Evolutionary conservation across 2,888 invertebrate species (phyloP).

Genomic region (Hirudinaria manillensis): DNA sequence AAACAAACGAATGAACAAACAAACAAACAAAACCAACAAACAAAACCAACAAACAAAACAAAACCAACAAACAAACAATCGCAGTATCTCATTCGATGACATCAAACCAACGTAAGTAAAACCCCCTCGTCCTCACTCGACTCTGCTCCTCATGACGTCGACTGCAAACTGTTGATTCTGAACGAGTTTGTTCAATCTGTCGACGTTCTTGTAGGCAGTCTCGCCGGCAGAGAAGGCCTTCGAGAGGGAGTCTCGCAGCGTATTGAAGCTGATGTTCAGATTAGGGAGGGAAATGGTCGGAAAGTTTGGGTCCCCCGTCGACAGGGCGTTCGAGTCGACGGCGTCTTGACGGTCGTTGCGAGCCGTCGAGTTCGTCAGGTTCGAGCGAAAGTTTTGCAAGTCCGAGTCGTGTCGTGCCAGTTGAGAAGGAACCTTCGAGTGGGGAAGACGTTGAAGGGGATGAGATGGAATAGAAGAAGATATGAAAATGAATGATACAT

Average conservation of each 20-base stretch:
- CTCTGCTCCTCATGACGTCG: background rate
- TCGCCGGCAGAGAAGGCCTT: background rate
- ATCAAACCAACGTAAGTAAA: no score
- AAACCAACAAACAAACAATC: no score
- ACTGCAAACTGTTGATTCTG: background rate
- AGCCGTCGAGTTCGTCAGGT: background rate
- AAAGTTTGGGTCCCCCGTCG: background rate
- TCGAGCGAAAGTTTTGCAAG: background rate
- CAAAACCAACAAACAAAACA: no score
- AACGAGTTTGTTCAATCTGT: background rate
- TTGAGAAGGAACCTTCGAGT: no score
- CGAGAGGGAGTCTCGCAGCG: background rate
- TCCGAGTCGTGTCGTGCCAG: no score
- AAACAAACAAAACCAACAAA: no score
- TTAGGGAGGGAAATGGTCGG: background rate
- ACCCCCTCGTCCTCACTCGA: background rate
- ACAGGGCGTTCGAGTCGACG: background rate
- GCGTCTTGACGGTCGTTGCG: background rate
- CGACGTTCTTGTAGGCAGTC: background rate
- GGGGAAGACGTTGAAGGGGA: no score
- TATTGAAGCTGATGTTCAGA: background rate
- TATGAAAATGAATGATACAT: no score
- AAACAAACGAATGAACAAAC: no score
- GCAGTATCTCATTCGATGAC: no score
- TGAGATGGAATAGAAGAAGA: no score